Percentiles rank a stretch among this genome's conserved stretches.
Conservation (phyloP, 2,113 vertebrate species). For the Thryonomys swinderianus region DNA sequence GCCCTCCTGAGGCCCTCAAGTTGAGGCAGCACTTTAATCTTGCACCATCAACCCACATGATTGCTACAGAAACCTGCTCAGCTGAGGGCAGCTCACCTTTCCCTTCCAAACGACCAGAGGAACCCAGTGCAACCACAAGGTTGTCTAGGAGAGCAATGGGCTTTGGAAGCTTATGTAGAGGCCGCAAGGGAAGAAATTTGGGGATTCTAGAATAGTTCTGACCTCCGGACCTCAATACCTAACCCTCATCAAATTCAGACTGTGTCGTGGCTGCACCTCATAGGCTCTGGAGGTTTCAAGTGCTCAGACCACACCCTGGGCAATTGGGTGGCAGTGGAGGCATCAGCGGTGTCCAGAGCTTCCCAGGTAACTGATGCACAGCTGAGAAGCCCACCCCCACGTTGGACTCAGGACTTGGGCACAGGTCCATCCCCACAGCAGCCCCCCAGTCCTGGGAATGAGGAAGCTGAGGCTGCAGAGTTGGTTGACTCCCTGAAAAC, state of each 20-base stretch:
- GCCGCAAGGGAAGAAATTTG: background rate
- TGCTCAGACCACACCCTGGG: background rate
- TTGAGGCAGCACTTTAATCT: too few relatives aligned
- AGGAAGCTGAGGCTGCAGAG: background rate
- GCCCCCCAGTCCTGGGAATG: background rate
- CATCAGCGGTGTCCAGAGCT: background rate
- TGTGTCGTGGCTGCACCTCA: background rate
- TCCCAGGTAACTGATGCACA: background rate
- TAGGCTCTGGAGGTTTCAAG: background rate
- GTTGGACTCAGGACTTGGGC: background rate
- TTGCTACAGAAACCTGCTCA: background rate
- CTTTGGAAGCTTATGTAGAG: background rate
- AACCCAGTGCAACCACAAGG: background rate
- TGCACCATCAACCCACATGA: background rate
- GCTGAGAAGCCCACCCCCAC: background rate
- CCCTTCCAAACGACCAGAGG: background rate
- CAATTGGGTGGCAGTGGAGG: background rate
- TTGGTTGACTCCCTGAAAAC: background rate
- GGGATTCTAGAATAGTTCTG: background rate
- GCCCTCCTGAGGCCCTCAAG: background rate
- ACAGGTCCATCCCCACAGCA: background rate
- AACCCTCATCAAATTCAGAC: background rate
- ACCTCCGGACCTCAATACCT: background rate
- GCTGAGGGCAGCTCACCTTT: background rate
- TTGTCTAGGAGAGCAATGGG: background rate